phyloP scores from a whole-genome alignment of 1,140 invertebrate species.

The Lordiphosa mommai region DNA sequence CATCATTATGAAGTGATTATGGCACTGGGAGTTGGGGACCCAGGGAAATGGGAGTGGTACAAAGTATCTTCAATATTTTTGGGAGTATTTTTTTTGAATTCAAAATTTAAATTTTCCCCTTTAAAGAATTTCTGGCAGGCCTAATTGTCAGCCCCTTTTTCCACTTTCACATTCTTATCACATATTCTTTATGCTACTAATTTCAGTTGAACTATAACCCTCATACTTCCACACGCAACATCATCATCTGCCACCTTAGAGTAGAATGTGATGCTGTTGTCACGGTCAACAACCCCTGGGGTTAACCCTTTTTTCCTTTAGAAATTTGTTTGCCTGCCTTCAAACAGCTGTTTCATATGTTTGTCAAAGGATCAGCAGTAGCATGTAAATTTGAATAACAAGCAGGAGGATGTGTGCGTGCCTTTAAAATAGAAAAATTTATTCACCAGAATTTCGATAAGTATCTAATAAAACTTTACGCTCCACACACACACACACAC shows the following conservation, averaged over 20 bases:
- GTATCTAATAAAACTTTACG: slow-evolving; percentile 50
- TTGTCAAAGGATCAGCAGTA: slow-evolving; percentile 28
- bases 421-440: slow-evolving; percentile 21
- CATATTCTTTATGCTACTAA: slow-evolving; percentile 9
- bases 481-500: slow-evolving; percentile 30
- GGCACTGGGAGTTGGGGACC: neutral
- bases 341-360: slow-evolving; percentile 48
- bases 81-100: too few relatives aligned
- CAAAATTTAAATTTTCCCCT: too few relatives aligned
- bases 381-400: slow-evolving; percentile 31
- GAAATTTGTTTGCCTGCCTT: slow-evolving; percentile 3
- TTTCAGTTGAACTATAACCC: slow-evolving; percentile 18
- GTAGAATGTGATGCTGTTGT: slow-evolving; percentile 3
- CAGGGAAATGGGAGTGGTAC: neutral
- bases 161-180: neutral
- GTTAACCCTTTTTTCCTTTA: slow-evolving; percentile 42
- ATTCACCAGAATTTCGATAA: slow-evolving; percentile 33
- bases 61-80: too few relatives aligned
- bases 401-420: slow-evolving; percentile 60
- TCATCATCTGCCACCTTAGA: slow-evolving; percentile 3
- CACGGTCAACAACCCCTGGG: slow-evolving; percentile 27
- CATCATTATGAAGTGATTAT: slow-evolving; percentile 38
- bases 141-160: too few relatives aligned
- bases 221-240: neutral
- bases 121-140: too few relatives aligned